Evolutionary conservation across 2,113 vertebrate genomes (phyloP), one percentile per base, ranked within the genome.

Genomic region (Polypterus senegalus): DNA sequence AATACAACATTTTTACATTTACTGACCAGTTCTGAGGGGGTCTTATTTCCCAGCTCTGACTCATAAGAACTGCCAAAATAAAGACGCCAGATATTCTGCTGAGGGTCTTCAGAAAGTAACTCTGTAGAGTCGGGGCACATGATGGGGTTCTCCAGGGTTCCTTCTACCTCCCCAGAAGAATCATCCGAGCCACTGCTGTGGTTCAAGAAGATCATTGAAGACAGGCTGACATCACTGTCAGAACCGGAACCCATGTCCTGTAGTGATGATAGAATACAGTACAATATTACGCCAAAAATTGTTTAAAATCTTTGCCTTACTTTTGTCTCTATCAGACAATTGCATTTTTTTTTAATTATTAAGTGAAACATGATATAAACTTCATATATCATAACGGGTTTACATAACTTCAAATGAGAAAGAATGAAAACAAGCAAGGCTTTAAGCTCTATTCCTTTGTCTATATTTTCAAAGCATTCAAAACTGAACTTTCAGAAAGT

Each of bases 31-130:
- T 90, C 92, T 65, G 88, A 89, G 59, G 84, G 74, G 3, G 85
- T 88, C 54, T 86, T 85, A 67, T 89, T 90, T 69, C 85, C 91
- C 53, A 87, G 71, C 65, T 97, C 94, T 4, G 93, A 97, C 69
- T 97, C 94, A 0, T 89, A 93, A 4, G 94, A 96, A 66, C 92
- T 98, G 72, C 92, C 96, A 48, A 97, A 99, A 80, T 98, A 98
- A 49, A 99, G 84, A 44, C 94, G 92, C 85, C 97, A 99, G 65
- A 94, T 76, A 48, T 93, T 95, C 56, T 79, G 74, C 4, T 70
- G 74, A 47, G 86, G 78, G 57, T 90, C 83, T 59, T 91, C 89
- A 44, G 79, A 77, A 60, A 86, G 84, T 57, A 88, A 71, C 48
- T 88, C 91, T 3, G 77, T 78, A 64, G 79, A 74, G 60, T 94